Base-by-base conservation (phyloP, 2,888 invertebrate genomes). In the Ophioninae sp. region DNA sequence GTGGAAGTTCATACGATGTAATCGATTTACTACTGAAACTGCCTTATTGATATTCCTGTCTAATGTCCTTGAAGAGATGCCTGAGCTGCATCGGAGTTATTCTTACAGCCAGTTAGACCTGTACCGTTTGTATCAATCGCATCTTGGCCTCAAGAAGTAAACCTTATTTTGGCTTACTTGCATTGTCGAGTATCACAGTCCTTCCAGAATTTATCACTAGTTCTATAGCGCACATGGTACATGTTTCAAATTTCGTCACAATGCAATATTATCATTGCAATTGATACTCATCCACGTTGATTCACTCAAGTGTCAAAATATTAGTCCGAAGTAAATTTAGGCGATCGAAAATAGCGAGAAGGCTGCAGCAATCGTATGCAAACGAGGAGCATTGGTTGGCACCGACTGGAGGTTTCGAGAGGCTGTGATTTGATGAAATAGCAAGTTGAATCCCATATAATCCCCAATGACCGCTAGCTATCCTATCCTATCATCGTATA, bases 381-480 rank as follows among this genome's bases (percentile, higher is more conserved):
- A 70, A 64, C 30, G 69, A 64, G 41, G 64, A 41, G 56, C 61
- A 20, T 68, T 21, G 59, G 70, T 37, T 75, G 69, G 70, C 67
- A 41, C 62, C 30, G 20, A 64, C 70, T 13, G 37, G 37, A 30
- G 30, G 65, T 20, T 56, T 65, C 21, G 62, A 62, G 77, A 81
- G 56, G 72, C 65, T 76, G 65, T 65, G 68, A 76, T 82, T 82
- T 75, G 70, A 80, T 69, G 69, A 56, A 83, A 80, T 67, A 74
- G 61, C 64, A 83, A 69, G 81, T 83, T 65, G 44, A 44, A 69
- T 37, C 65, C 44, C 44, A 61, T 41, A 59, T 61, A 59, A 59
- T 61, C 78, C 75, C 57, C 69, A 59, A 56, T 72, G 79, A 75
- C 80, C 64, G 21, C 68, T 7, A 64, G 30, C 80, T 23, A 50